These are phyloP conservation scores for Cinclus cinclus DNA, from an alignment of 2,113 vertebrate species.

Conservation along the genomic window DNA sequence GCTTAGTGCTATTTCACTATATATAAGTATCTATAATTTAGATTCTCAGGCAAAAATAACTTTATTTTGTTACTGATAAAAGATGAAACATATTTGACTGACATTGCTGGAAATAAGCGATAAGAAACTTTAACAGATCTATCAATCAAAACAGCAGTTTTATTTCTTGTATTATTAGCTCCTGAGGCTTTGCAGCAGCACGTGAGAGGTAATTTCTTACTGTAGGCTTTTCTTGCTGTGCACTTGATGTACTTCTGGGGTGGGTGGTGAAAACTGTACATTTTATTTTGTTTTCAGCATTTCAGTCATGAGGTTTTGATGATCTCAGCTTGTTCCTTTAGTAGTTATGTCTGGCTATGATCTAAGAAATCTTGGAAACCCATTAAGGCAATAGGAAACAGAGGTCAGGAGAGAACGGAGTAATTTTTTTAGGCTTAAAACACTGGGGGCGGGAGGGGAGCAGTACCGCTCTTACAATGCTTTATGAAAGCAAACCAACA, in stretches of 20 bases:
- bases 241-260: constrained; percentile 52
- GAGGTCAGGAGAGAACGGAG: constrained; percentile 9
- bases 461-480: background rate
- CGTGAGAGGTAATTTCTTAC: constrained; percentile 57
- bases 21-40: constrained; percentile 22
- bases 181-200: constrained; percentile 51
- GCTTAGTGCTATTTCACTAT: background rate
- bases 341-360: constrained; percentile 44
- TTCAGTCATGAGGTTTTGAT: constrained; percentile 58
- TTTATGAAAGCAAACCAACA: constrained; percentile 39
- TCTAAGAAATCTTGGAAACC: constrained; percentile 42
- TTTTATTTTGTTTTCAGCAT: constrained; percentile 64
- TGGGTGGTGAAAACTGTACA: constrained; percentile 25
- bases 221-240: constrained; percentile 57
- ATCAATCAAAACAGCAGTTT: constrained; percentile 67
- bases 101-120: constrained; percentile 63
- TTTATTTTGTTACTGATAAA: constrained; percentile 50
- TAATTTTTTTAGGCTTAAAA: constrained; percentile 53
- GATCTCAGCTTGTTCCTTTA: constrained; percentile 51
- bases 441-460: background rate
- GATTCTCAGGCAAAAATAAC: constrained; percentile 42
- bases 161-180: constrained; percentile 63
- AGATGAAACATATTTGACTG: constrained; percentile 62
- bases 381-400: constrained; percentile 10
- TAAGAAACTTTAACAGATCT: constrained; percentile 68